Evolutionary conservation across 1,140 invertebrate genomes (phyloP), one percentile per base, ranked within the genome.

Genomic region (Dendrolimus punctatus): DNA sequence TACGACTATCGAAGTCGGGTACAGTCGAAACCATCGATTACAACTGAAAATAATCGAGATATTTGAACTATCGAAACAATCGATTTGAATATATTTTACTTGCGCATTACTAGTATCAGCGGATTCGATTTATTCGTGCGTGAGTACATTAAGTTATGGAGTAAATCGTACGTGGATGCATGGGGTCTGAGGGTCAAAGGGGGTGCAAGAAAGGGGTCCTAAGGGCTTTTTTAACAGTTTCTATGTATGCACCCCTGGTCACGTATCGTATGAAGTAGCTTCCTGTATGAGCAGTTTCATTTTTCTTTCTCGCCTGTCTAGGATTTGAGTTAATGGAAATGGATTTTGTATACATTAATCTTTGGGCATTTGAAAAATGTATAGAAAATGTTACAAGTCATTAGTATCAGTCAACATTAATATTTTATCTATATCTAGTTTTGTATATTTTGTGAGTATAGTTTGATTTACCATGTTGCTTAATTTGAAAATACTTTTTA

Each of bases 191-290:
- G 64, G 65, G 72, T 23, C 23, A 23, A 23, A 65, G 58, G 55
- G 66, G 40, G 43, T 42, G 51, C 55, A 57, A 59, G 66, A 64
- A 69, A 65, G 39, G 57, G 50, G 57, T 71, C 78, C 73, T 74
- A 56, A 70, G 75, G 78, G 69, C 58, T 76, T 79, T 79, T 81
- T 83, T 80, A 80, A 76, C 76, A 79, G 73, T 80, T 77, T 68
- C 60, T 61, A 76, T 76, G 71, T 83, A 85, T 84, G 74, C 80
- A 82, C 82, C 82, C 79, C 64, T 56, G 65, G 77, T 84, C 80
- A 85, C 82, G 82, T 84, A 71, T 73, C 69, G 66, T 77, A 83
- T 79, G 73, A 71, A 85, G 76, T 76, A 69, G 78, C 79, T 76
- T 76, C 74, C 79, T 75, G 75, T 67, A 76, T 80, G 76, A 83